Percentiles rank a stretch among this genome's conserved stretches.
Evolutionary conservation across 2,888 invertebrate species (phyloP).

Genomic region (Cantharis rustica): DNA sequence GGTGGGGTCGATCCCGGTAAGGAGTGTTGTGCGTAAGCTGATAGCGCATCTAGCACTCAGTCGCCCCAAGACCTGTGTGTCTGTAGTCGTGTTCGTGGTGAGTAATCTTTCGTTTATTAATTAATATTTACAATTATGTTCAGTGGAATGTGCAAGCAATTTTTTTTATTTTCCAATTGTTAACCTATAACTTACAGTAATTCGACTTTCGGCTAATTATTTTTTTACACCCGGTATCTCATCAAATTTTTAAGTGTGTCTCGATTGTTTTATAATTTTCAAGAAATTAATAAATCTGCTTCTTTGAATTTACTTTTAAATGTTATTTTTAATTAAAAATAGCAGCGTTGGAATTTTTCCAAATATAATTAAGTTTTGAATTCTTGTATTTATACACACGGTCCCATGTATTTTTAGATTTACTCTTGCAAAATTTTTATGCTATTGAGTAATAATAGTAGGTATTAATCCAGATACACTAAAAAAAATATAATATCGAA

Average conservation of each 20-base stretch:
- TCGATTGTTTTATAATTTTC: neutral
- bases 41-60: slow-evolving; percentile 44
- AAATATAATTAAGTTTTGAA: neutral
- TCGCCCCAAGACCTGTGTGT: slow-evolving; percentile 47
- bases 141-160: neutral
- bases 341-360: neutral
- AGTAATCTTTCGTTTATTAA: slow-evolving; percentile 30
- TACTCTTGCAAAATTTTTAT: neutral
- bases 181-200: neutral
- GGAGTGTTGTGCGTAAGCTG: slow-evolving; percentile 42
- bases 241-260: neutral
- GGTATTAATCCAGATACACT: neutral
- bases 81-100: slow-evolving; percentile 44
- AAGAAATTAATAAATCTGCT: neutral
- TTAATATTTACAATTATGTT: neutral
- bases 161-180: neutral
- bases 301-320: neutral
- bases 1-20: slow-evolving; percentile 40
- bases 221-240: neutral
- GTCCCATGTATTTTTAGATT: neutral
- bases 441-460: neutral
- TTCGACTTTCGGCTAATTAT: neutral
- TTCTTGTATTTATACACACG: neutral
- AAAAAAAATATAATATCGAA: neutral
- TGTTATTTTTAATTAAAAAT: slow-evolving; percentile 7